Evolutionary conservation across 2,113 vertebrate species (phyloP), one percentile per base, ranked within the genome.

Genomic region (Trochalopteron elliotii): DNA sequence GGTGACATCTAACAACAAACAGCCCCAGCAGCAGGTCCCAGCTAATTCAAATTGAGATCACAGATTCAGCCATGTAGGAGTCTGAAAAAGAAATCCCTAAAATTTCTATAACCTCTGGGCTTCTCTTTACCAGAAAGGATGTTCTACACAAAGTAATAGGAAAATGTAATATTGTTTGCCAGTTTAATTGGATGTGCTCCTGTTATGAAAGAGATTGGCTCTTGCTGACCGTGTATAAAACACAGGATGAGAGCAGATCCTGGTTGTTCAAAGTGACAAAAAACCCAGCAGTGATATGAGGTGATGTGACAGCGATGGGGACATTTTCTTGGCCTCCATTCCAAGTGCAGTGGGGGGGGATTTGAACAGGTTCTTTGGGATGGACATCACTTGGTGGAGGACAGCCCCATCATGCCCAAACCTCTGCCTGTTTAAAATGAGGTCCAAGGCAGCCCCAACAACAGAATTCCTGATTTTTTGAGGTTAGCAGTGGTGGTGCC

Each of bases 91-190:
- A 88, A 94, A 93, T 71, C 64, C 69, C 82, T 71, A 81, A 90
- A 61, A 95, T 89, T 87, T 83, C 85, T 92, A 4, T 83, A 81
- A 92, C 87, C 93, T 92, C 92, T 78, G 64, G 79, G 85, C 83
- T 87, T 86, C 75, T 94, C 75, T 83, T 90, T 94, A 76, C 78
- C 57, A 75, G 87, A 83, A 95, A 83, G 81, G 84, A 90, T 88
- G 71, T 90, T 87, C 93, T 64, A 69, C 3, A 4, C 1, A 3
- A 81, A 93, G 92, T 75, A 88, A 90, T 90, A 90, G 92, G 90
- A 87, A 96, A 94, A 94, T 53, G 86, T 81, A 95, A 94, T 88
- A 77, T 77, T 94, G 94, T 96, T 97, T 96, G 94, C 80, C 69
- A 35, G 23, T 89, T 90, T 95, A 97, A 96, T 92, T 96, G 94